These are phyloP conservation scores for western clawed frog (Xenopus tropicalis) DNA, from an alignment of 2,113 vertebrate species.

Conservation along the genomic window UCB_Xtro_10.0 CM004447.2:58207501-58208000, in stretches of 20 bases:
- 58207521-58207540: conserved; percentile 80
- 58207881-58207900: conserved; percentile 61
- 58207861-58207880: conserved; percentile 82
- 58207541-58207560: conserved; percentile 82
- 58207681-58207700: conserved; percentile 80
- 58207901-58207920: conserved; percentile 58
- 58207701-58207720: conserved; percentile 88
- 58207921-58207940: conserved; percentile 63
- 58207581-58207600: conserved; percentile 74
- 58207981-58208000: conserved; percentile 79
- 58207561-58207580: conserved; percentile 90
- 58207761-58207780: conserved; percentile 92
- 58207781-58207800: conserved; percentile 91
- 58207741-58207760: conserved; percentile 81
- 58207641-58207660: conserved; percentile 72
- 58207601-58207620: conserved; percentile 78
- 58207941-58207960: conserved; percentile 81
- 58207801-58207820: conserved; percentile 91
- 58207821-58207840: conserved; percentile 90
- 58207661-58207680: conserved; percentile 84
- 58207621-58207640: conserved; percentile 68
- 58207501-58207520: conserved; percentile 72
- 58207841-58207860: conserved; percentile 91
- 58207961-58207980: conserved; percentile 80
- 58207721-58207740: conserved; percentile 67